Percentiles rank a stretch among this genome's conserved stretches.
phyloP scores from a whole-genome alignment of 2,797 vertebrate species.

The Knipowitschia caucasica region DNA sequence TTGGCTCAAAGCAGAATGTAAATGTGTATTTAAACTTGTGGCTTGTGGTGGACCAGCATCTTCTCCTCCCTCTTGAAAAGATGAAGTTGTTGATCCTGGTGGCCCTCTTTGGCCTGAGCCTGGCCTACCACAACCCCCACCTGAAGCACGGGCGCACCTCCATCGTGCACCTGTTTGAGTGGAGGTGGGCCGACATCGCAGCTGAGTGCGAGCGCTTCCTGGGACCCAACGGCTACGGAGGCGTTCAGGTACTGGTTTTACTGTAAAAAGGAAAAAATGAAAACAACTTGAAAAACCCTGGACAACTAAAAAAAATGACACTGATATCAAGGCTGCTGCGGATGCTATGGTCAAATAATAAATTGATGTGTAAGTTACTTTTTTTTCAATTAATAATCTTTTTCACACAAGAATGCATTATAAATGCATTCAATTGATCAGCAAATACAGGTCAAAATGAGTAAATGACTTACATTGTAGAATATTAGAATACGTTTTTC shows the following conservation, averaged over 20 bases:
- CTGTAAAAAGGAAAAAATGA: too few relatives aligned
- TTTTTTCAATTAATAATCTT: too few relatives aligned
- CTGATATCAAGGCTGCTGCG: too few relatives aligned
- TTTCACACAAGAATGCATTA: too few relatives aligned
- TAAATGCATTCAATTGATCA: too few relatives aligned
- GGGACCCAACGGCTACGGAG: slow-evolving; percentile 85
- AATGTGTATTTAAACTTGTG: slow-evolving; percentile 34
- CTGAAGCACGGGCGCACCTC: slow-evolving; percentile 68
- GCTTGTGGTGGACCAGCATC: neutral
- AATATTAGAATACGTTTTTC: too few relatives aligned
- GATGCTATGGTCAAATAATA: too few relatives aligned
- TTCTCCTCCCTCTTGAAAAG: slow-evolving; percentile 7
- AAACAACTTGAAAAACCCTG: too few relatives aligned
- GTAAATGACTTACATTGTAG: too few relatives aligned
- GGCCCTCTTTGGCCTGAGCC: slow-evolving; percentile 59
- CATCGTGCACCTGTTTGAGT: slow-evolving; percentile 93
- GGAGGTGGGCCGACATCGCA: slow-evolving; percentile 90
- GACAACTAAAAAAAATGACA: too few relatives aligned
- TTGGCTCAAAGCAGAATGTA: slow-evolving; percentile 27
- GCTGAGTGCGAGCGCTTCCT: slow-evolving; percentile 87
- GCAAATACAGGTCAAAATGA: too few relatives aligned
- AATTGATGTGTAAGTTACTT: too few relatives aligned
- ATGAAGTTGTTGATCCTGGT: slow-evolving; percentile 81
- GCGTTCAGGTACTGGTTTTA: slow-evolving; percentile 86
- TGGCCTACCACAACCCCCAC: slow-evolving; percentile 80